Base-by-base conservation (phyloP, 2,113 vertebrate species). In the Vulpes lagopus region DNA sequence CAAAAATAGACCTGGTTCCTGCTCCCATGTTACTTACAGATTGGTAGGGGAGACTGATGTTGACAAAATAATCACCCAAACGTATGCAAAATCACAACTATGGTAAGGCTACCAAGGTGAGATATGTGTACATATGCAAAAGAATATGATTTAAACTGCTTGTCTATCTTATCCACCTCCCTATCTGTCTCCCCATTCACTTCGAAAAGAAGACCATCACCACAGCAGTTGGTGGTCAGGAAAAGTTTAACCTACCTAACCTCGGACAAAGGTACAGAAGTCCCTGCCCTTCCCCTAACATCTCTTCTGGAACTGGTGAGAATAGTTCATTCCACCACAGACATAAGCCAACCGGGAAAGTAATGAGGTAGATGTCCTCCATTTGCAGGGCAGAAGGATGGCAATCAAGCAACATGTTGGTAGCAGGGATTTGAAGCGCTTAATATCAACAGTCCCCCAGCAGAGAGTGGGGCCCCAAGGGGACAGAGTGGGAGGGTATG, bases 11-110 rank as follows among this genome's bases (percentile, higher is more conserved):
- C 38, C 62, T 60, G 65, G 27, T 71, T 67, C 49, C 8, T 91
- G n/a, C 8, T 74, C 8, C 6, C 38, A n/a, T 64, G 23, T 74
- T 91, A 53, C 73, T 78, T 85, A 79, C 20, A 91, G 59, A 38
- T 82, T 82, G 38, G 16, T 59, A 67, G n/a, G 1, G 1, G 30
- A 93, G 62, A 86, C 43, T 25, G 11, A 12, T 62, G 79, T 25
- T 93, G 49, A 79, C 27, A 38, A 91, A 92, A 80, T 8, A 87
- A 38, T 89, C 27, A 89, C 14, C 38, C 53, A 94, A 82, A 91
- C 30, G 49, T 94, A 94, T 89, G 67, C 82, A 91, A 93, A 96
- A 30, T 73, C 84, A 81, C 79, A 96, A 82, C 32, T 82, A 10
- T 62, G 20, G 4, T 11, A 82, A 92, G 16, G 49, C 8, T 94